These are phyloP conservation scores for Pachymerium ferrugineum DNA, from an alignment of 2,888 invertebrate species.

Conservation along the genomic window DNA sequence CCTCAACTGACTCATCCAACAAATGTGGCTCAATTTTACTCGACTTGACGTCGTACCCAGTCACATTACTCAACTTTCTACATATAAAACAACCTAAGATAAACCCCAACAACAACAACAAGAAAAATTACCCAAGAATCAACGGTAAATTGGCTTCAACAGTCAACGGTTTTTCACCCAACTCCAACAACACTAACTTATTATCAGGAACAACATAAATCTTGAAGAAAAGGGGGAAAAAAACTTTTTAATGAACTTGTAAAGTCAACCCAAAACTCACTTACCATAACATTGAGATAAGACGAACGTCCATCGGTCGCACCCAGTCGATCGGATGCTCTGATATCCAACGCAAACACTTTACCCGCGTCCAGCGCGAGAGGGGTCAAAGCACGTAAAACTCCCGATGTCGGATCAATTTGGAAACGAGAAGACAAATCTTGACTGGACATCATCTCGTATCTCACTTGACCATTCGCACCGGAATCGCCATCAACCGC, in stretches of 20 bases:
- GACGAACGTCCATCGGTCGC: constrained; percentile 75
- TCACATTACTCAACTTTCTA: constrained; percentile 63
- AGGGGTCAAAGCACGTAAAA: constrained; percentile 65
- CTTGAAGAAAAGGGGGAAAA: constrained; percentile 48
- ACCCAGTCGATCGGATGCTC: constrained; percentile 74
- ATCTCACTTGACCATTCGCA: constrained; percentile 70
- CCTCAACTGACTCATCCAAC: constrained; percentile 58
- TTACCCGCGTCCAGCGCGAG: constrained; percentile 65
- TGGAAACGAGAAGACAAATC: constrained; percentile 69
- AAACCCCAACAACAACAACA: background rate
- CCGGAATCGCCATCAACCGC: constrained; percentile 71
- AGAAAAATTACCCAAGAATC: constrained; percentile 56
- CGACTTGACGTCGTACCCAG: constrained; percentile 71
- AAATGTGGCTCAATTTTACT: constrained; percentile 70
- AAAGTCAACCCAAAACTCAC: background rate
- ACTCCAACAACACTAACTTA: constrained; percentile 70
- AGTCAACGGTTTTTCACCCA: constrained; percentile 68
- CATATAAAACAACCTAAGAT: background rate
- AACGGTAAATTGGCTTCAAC: constrained; percentile 66
- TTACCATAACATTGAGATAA: constrained; percentile 76
- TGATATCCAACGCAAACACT: constrained; percentile 79
- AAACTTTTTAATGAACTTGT: background rate
- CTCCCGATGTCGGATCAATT: constrained; percentile 69
- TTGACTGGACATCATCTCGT: constrained; percentile 63
- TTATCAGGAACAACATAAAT: constrained; percentile 76